Evolutionary conservation across 2,797 vertebrate genomes (phyloP).

Genomic region (Podarcis lilfordi): DNA sequence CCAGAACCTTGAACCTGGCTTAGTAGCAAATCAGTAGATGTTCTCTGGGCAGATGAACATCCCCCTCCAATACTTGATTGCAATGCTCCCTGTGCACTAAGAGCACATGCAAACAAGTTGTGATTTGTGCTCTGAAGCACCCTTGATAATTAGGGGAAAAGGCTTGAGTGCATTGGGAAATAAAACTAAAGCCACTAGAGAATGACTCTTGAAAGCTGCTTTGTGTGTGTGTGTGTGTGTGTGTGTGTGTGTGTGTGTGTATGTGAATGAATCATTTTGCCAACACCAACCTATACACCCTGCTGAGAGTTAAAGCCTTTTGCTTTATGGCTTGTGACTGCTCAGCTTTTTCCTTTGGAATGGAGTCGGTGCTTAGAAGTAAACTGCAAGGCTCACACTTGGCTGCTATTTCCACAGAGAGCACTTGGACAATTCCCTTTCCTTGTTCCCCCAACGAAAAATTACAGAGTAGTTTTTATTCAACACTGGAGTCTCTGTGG

Average conservation of each 20-base stretch:
- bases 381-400: not conserved
- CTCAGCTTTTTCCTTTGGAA: conserved; percentile 46
- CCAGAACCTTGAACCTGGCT: no score
- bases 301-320: not conserved
- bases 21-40: no score
- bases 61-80: no score
- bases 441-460: not conserved
- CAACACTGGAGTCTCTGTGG: not conserved
- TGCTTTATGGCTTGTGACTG: not conserved
- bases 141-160: conserved; percentile 56
- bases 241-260: no score
- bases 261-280: conserved; percentile 27
- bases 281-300: conserved; percentile 29
- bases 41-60: no score
- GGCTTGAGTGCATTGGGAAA: conserved; percentile 39
- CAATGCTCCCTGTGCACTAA: not conserved
- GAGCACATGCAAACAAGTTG: conserved; percentile 4
- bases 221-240: no score
- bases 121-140: conserved; percentile 39
- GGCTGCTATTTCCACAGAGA: conserved; percentile 33
- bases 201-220: conserved; percentile 55
- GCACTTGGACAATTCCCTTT: conserved; percentile 24
- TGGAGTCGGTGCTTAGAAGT: conserved; percentile 10
- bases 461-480: not conserved
- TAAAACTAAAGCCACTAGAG: conserved; percentile 40